phyloP scores from a whole-genome alignment of 2,113 vertebrate genomes.

The Porphyrio hochstetteri region DNA sequence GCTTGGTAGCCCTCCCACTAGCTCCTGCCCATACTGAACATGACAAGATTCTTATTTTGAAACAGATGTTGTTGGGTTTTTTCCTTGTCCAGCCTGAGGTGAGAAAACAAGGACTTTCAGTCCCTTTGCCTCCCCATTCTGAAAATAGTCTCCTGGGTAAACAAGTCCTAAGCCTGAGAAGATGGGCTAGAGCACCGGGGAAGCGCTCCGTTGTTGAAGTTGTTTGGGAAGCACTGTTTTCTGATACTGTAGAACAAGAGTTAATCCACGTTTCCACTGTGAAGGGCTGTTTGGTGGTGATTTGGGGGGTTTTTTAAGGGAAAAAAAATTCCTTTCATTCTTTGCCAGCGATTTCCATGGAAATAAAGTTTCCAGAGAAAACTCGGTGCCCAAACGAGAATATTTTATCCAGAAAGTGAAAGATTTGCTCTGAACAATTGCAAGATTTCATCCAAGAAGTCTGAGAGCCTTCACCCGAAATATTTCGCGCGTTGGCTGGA shows the following conservation, averaged over 20 bases:
- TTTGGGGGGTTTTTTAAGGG: not conserved
- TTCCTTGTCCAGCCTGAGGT: not conserved
- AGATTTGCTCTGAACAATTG: slow-evolving; percentile 50
- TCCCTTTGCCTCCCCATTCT: not conserved
- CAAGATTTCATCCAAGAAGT: slow-evolving; percentile 21
- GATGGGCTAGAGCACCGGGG: not conserved
- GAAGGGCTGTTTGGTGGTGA: not conserved
- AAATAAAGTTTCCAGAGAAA: slow-evolving; percentile 60
- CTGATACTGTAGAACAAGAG: slow-evolving; percentile 41
- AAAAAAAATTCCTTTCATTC: slow-evolving; percentile 48
- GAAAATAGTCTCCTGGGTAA: not conserved
- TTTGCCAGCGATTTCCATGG: slow-evolving; percentile 62
- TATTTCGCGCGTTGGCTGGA: not conserved
- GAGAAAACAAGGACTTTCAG: not conserved
- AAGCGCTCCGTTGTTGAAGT: not conserved
- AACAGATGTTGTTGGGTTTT: not conserved
- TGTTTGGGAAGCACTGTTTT: not conserved
- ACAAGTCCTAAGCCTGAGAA: not conserved
- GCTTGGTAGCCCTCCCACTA: rapidly evolving
- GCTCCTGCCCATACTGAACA: not conserved
- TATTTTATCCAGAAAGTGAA: slow-evolving; percentile 33
- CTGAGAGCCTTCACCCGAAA: not conserved
- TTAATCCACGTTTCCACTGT: slow-evolving; percentile 43
- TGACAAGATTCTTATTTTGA: not conserved
- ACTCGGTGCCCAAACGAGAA: not conserved